These are phyloP conservation scores for Dascillus cervinus DNA, from an alignment of 2,888 invertebrate species.

Conservation along the genomic window DNA sequence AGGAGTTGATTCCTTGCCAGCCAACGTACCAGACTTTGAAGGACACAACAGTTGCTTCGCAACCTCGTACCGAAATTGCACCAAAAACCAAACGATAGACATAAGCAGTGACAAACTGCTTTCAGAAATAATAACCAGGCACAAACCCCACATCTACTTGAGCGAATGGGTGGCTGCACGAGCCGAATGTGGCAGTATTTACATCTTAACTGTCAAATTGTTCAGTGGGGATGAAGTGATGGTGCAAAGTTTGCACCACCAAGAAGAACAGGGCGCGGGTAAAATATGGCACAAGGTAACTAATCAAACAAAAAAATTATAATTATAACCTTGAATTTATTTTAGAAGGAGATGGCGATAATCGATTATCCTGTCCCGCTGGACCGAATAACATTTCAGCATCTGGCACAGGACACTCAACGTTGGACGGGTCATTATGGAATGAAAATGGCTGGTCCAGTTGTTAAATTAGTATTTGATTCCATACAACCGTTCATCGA, in stretches of 20 bases:
- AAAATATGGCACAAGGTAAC: no score
- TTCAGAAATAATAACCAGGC: slow-evolving; percentile 36
- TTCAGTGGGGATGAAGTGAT: slow-evolving; percentile 11
- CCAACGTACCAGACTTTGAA: slow-evolving; percentile 28
- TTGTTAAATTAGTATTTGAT: slow-evolving; percentile 37
- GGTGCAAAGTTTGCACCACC: no score
- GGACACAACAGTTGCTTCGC: slow-evolving; percentile 38
- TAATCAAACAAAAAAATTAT: not conserved
- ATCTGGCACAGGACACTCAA: slow-evolving; percentile 50
- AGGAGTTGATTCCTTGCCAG: slow-evolving; percentile 36
- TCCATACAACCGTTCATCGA: slow-evolving; percentile 23
- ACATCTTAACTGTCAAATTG: slow-evolving; percentile 28
- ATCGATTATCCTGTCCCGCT: slow-evolving; percentile 46
- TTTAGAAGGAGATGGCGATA: slow-evolving; percentile 46
- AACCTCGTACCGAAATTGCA: slow-evolving; percentile 39
- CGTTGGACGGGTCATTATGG: slow-evolving; percentile 63
- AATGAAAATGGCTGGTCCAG: slow-evolving; percentile 55
- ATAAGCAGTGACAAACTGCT: slow-evolving; percentile 36
- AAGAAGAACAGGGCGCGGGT: no score
- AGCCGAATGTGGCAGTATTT: slow-evolving; percentile 37
- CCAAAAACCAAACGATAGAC: slow-evolving; percentile 41
- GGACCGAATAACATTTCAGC: slow-evolving; percentile 44
- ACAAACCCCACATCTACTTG: slow-evolving; percentile 42
- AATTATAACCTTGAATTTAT: no score
- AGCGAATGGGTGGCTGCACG: slow-evolving; percentile 38